A percentile compares a stretch with the other conserved stretches of the same genome.
These are phyloP conservation scores for Gandaritis pyraliata DNA, from an alignment of 2,888 invertebrate genomes.

Conservation along the genomic window DNA sequence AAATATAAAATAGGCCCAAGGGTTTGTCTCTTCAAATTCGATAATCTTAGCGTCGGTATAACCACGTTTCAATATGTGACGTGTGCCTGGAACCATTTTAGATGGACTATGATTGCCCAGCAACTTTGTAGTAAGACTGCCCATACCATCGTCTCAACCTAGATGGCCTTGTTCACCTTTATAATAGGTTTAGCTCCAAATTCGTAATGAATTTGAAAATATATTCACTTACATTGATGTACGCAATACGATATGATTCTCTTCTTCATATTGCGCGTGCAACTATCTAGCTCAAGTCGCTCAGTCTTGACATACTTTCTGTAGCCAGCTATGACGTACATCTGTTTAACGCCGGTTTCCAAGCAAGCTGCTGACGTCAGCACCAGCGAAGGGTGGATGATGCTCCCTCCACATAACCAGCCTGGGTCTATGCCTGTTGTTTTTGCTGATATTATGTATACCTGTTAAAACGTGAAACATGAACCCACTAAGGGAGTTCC, in stretches of 20 bases:
- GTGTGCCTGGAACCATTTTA: no score
- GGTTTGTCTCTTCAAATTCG: no score
- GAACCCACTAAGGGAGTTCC: no score
- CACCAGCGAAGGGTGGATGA: slow-evolving; percentile 36
- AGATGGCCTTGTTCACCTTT: no score
- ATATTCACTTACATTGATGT: slow-evolving; percentile 7
- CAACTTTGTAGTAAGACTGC: no score
- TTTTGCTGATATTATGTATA: slow-evolving; percentile 15
- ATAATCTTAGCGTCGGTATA: no score
- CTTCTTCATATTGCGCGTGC: slow-evolving; percentile 45
- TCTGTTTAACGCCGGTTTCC: background rate
- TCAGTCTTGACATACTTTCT: slow-evolving; percentile 41
- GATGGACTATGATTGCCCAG: no score
- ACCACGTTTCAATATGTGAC: no score
- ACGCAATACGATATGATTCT: slow-evolving; percentile 39
- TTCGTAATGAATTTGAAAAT: no score
- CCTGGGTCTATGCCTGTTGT: background rate
- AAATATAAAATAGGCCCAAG: no score
- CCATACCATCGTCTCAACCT: no score
- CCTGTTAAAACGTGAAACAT: slow-evolving; percentile 1
- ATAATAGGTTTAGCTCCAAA: background rate
- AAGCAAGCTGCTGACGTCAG: slow-evolving; percentile 48
- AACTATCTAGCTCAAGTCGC: slow-evolving; percentile 40
- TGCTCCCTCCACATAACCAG: slow-evolving; percentile 19
- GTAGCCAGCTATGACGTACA: slow-evolving; percentile 51